Base-by-base conservation (phyloP, 1,140 invertebrate species). In the Meloidogyne exigua region DNA sequence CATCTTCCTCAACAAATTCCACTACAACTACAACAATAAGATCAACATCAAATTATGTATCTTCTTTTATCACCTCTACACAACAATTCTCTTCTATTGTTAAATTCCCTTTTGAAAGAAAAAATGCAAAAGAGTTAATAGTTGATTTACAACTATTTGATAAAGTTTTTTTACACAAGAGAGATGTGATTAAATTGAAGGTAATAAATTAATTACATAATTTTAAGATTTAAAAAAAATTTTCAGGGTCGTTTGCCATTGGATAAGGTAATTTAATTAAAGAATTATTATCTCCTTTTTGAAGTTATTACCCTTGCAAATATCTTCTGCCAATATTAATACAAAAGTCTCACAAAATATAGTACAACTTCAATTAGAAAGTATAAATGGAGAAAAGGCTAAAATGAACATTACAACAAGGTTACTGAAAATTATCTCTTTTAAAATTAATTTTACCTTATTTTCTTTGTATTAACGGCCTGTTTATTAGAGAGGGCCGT, bases 21-120 rank as follows among this genome's bases (percentile, higher is more conserved):
- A 62, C 72, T 26, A 64, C 72, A 62, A 26, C 9, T 0, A 49
- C 44, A n/a, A 62, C 70, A 21, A 21, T 57, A 62, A 73, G 12
- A 26, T 73, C 72, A n/a, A 62, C 57, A n/a, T 23, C n/a, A 4
- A 70, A 42, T 44, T n/a, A 57, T 57, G n/a, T 57, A 57, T 57
- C 49, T n/a, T n/a, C 49, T n/a, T n/a, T 57, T n/a, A 21, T 57
- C 21, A 28, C 73, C 63, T n/a, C 65, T 63, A 13, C 77, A 26
- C n/a, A 64, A 23, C 72, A 62, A 21, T 10, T 73, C 1, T 13
- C 84, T 39, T 87, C 85, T 2, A 87, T 87, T 57, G 85, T 87
- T 28, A 87, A 87, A 71, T 87, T 87, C 72, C 84, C 85, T 26
- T 87, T 87, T 72, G 85, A 87, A 76, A 84, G 81, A 32, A 79